Evolutionary conservation across 1,140 invertebrate genomes (phyloP).

Genomic region (Drosophila virilis): DNA sequence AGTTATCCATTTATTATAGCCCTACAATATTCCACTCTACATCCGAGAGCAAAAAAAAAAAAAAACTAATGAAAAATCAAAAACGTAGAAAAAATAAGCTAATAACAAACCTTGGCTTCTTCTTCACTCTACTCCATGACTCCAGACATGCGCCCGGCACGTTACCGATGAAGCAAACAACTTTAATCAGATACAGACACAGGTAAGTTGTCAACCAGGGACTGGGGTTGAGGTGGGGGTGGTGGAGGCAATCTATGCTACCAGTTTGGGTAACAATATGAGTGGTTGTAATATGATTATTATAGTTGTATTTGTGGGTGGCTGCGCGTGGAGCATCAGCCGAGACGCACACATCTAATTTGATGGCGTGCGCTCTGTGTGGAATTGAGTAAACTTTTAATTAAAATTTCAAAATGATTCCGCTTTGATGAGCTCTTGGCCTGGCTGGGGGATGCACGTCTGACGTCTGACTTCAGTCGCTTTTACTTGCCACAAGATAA

Average conservation of each 20-base stretch:
- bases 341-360: slow-evolving; percentile 64
- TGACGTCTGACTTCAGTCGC: slow-evolving; percentile 33
- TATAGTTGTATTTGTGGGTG: slow-evolving; percentile 22
- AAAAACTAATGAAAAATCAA: slow-evolving; percentile 50
- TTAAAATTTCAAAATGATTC: slow-evolving; percentile 73
- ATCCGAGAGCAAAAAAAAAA: slow-evolving; percentile 47
- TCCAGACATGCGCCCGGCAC: slow-evolving; percentile 74
- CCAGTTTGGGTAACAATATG: slow-evolving; percentile 61
- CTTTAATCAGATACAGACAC: slow-evolving; percentile 78
- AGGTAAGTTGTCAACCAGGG: slow-evolving; percentile 73
- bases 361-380: slow-evolving; percentile 43
- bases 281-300: slow-evolving; percentile 10
- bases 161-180: slow-evolving; percentile 78
- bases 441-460: slow-evolving; percentile 21
- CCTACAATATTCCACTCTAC: slow-evolving; percentile 57
- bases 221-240: not conserved
- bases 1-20: slow-evolving; percentile 71
- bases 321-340: slow-evolving; percentile 3
- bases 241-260: slow-evolving; percentile 27
- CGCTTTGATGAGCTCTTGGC: slow-evolving; percentile 67
- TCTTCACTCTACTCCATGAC: slow-evolving; percentile 18
- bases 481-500: slow-evolving; percentile 43
- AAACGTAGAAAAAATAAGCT: slow-evolving; percentile 33
- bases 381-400: slow-evolving; percentile 74
- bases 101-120: slow-evolving; percentile 46